Conservation (phyloP, 2,113 vertebrate genomes). For the Gambusia affinis region DNA sequence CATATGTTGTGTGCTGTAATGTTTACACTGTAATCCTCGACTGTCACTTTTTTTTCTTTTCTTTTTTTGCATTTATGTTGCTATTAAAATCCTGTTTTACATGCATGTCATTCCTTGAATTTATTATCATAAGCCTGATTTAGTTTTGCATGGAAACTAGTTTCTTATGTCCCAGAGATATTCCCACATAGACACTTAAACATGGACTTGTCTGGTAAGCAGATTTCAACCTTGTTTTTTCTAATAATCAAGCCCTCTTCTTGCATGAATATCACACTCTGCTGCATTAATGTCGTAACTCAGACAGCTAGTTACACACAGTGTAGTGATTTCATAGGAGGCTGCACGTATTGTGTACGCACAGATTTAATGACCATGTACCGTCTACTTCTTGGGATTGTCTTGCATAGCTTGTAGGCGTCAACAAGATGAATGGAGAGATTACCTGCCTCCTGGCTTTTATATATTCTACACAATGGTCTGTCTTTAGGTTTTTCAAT, state of each 20-base stretch:
- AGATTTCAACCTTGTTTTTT: background rate
- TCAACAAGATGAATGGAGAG: constrained; percentile 42
- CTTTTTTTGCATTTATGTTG: background rate
- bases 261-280: constrained; percentile 20
- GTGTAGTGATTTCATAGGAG: constrained; percentile 55
- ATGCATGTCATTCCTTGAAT: background rate
- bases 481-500: constrained; percentile 14
- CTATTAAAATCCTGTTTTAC: constrained; percentile 13
- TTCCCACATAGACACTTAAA: constrained; percentile 6
- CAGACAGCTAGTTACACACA: constrained; percentile 42
- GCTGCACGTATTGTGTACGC: constrained; percentile 27
- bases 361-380: constrained; percentile 41
- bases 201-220: constrained; percentile 26
- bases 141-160: constrained; percentile 2
- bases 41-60: background rate
- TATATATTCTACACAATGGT: constrained; percentile 21
- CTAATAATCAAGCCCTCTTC: constrained; percentile 5
- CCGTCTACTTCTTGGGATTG: constrained; percentile 27
- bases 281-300: constrained; percentile 43
- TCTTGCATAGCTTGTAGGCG: constrained; percentile 5
- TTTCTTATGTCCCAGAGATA: constrained; percentile 4
- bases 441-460: constrained; percentile 20
- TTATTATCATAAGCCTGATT: constrained; percentile 2
- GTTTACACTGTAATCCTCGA: constrained; percentile 9
- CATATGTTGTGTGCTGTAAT: constrained; percentile 21